A percentile compares a stretch with the other conserved stretches of the same genome.
phyloP scores from a whole-genome alignment of 2,797 vertebrate genomes.

The Microcaecilia unicolor region DNA sequence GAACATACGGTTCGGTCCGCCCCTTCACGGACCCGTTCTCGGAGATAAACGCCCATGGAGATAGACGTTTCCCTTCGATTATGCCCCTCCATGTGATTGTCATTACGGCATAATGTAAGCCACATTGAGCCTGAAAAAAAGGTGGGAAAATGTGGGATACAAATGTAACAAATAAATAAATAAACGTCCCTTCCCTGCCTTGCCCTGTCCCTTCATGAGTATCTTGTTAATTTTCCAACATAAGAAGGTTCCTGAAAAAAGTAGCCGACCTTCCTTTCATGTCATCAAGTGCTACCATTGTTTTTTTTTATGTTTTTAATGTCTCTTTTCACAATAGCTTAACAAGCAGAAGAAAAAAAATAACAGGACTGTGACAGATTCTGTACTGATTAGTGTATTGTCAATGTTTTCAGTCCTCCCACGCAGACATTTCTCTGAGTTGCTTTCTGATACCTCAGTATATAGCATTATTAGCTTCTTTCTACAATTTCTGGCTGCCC shows the following conservation, averaged over 20 bases:
- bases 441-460: slow-evolving; percentile 29
- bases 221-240: not conserved
- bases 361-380: slow-evolving; percentile 24
- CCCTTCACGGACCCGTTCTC: too few species aligned
- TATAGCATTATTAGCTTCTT: slow-evolving; percentile 23
- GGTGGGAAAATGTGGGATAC: too few species aligned
- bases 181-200: not conserved
- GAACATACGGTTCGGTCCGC: too few species aligned
- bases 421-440: slow-evolving; percentile 35
- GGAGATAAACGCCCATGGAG: too few species aligned
- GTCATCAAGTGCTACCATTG: slow-evolving; percentile 9
- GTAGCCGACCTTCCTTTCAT: slow-evolving; percentile 10
- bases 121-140: too few species aligned
- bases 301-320: too few species aligned
- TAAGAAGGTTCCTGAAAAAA: not conserved
- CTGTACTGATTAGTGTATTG: slow-evolving; percentile 37
- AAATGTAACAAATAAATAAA: too few species aligned
- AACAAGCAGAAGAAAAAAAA: slow-evolving; percentile 40
- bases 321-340: slow-evolving; percentile 32
- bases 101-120: too few species aligned
- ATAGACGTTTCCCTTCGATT: too few species aligned
- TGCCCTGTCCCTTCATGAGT: fast-evolving
- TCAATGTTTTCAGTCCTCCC: slow-evolving; percentile 38
- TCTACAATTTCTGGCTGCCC: slow-evolving; percentile 17
- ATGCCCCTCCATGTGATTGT: too few species aligned